Conservation (phyloP, 2,113 vertebrate genomes). For the Chelonoidis abingdonii region DNA sequence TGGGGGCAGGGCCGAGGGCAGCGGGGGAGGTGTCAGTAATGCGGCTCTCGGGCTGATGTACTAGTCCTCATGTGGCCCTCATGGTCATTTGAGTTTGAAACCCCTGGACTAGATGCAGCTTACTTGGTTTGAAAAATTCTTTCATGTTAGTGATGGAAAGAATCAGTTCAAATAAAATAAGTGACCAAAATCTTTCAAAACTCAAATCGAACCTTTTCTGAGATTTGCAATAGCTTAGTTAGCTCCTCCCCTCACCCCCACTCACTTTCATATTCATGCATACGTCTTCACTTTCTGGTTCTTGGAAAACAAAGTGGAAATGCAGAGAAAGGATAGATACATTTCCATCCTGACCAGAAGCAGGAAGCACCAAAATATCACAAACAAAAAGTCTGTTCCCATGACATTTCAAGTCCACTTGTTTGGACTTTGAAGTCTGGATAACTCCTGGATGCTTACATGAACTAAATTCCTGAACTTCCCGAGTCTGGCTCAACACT, state of each 20-base stretch:
- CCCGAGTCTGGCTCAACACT: neutral
- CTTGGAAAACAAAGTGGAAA: neutral
- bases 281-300: neutral
- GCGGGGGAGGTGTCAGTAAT: no score
- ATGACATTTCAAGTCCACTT: neutral
- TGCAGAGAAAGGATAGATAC: neutral
- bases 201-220: neutral
- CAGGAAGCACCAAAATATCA: neutral
- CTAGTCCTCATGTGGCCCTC: no score
- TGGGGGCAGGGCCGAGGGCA: no score
- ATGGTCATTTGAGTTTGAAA: no score
- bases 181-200: neutral
- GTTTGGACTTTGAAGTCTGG: neutral
- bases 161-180: neutral
- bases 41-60: no score
- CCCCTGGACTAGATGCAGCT: neutral
- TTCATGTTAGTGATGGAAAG: neutral
- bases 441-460: neutral
- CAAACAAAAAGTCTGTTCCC: neutral
- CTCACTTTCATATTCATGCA: neutral
- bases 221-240: neutral
- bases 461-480: neutral
- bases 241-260: neutral
- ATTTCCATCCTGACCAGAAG: fast-evolving
- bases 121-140: neutral